A percentile compares a stretch with the other conserved stretches of the same genome.
Evolutionary conservation across 2,113 vertebrate species (phyloP).

Genomic region (Colius striatus): DNA sequence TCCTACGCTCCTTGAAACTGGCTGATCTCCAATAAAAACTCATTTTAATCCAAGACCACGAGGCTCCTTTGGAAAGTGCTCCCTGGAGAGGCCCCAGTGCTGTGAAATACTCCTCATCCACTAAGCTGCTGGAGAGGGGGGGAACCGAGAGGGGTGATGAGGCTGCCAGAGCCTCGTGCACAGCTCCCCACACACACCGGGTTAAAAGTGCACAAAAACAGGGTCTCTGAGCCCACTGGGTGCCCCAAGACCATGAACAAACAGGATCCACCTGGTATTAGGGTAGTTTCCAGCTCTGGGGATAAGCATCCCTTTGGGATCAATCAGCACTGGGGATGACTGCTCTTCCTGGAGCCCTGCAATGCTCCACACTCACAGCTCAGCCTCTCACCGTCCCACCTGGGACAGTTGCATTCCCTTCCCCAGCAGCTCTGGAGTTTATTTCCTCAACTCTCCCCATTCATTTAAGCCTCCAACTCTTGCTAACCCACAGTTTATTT

Average conservation of each 20-base stretch:
- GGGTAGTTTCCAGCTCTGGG: fast-evolving
- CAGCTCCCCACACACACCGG: fast-evolving
- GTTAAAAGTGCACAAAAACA: fast-evolving
- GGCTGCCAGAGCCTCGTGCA: not conserved
- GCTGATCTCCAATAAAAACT: conserved; percentile 75
- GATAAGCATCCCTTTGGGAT: not conserved
- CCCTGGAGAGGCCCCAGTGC: conserved; percentile 40
- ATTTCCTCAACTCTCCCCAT: not conserved
- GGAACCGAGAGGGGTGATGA: not conserved
- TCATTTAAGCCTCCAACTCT: not conserved
- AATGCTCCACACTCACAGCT: not conserved
- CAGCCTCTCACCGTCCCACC: not conserved
- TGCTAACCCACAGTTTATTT: fast-evolving
- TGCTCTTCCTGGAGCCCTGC: no score
- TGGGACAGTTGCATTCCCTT: fast-evolving
- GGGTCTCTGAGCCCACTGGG: not conserved
- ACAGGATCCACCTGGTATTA: not conserved
- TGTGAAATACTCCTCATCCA: conserved; percentile 33
- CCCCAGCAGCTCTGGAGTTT: not conserved
- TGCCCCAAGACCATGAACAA: not conserved
- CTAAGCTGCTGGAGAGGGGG: not conserved
- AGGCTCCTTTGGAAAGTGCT: conserved; percentile 60
- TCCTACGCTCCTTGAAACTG: conserved; percentile 56
- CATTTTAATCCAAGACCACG: conserved; percentile 69
- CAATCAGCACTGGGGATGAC: fast-evolving